phyloP scores from a whole-genome alignment of 1,140 invertebrate genomes.

The Brachionus paranguensis region DNA sequence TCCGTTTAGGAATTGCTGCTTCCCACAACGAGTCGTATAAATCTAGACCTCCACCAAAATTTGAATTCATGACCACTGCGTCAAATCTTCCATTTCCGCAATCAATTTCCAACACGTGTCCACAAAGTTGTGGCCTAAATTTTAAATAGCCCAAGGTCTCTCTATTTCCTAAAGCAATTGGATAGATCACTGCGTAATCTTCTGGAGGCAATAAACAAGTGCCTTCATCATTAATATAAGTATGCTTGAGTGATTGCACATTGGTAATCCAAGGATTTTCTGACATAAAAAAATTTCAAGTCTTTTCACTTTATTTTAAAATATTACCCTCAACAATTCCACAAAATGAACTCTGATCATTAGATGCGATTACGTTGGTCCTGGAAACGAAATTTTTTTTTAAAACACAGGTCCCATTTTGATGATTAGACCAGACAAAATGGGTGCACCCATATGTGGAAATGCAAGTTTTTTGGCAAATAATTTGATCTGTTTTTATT shows the following conservation, averaged over 20 bases:
- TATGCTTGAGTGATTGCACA: background rate
- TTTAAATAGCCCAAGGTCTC: constrained; percentile 9
- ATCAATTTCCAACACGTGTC: constrained; percentile 15
- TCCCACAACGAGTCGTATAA: constrained; percentile 8
- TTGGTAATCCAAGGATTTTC: background rate
- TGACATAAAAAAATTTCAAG: background rate
- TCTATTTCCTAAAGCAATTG: constrained; percentile 25
- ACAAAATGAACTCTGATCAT: constrained; percentile 15
- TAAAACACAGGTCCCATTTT: constrained; percentile 36
- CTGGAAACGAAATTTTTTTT: constrained; percentile 3
- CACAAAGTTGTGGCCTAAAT: constrained; percentile 35
- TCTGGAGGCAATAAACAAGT: background rate
- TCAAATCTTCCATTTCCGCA: constrained; percentile 17
- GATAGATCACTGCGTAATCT: background rate
- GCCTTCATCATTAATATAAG: constrained; percentile 4
- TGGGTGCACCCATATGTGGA: constrained; percentile 32
- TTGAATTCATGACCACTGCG: constrained; percentile 6
- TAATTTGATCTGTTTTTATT: background rate
- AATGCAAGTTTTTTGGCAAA: background rate
- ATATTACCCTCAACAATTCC: constrained; percentile 25
- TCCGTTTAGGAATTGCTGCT: background rate
- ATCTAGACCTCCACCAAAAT: constrained; percentile 2
- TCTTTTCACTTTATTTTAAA: background rate
- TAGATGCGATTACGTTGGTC: background rate
- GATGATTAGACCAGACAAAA: constrained; percentile 36